These are phyloP conservation scores for Callospermophilus lateralis DNA, from an alignment of 2,113 vertebrate species.

Conservation along the genomic window DNA sequence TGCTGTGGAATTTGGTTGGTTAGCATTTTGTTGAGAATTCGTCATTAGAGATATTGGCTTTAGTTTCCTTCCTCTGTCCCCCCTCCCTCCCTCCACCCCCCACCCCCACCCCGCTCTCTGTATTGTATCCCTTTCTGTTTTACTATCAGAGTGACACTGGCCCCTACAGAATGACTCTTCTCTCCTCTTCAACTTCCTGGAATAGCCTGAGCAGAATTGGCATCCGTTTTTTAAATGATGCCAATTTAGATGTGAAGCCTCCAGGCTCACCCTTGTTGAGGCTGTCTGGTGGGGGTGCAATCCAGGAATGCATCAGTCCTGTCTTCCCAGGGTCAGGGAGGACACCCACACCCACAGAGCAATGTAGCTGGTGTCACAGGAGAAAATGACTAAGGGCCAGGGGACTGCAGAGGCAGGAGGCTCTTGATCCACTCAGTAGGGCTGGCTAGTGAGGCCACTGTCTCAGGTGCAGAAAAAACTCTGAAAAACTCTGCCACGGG, in stretches of 20 bases:
- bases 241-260: not conserved
- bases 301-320: not conserved
- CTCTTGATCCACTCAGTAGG: not conserved
- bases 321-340: too few relatives aligned
- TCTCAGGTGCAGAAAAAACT: too few relatives aligned
- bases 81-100: rapidly evolving
- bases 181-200: not conserved
- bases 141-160: not conserved
- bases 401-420: not conserved
- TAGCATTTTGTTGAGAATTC: not conserved
- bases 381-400: rapidly evolving
- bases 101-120: not conserved
- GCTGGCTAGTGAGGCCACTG: not conserved
- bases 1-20: not conserved
- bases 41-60: not conserved
- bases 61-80: not conserved
- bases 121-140: not conserved
- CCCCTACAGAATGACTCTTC: not conserved
- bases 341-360: too few relatives aligned
- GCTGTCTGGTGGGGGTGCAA: not conserved
- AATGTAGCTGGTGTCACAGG: not conserved
- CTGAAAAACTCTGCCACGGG: not conserved
- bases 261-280: too few relatives aligned
- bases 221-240: too few relatives aligned
- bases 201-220: not conserved